Evolutionary conservation across 92 coral and sea anemone genomes (phyloP).

Genomic region (Epizoanthus illoricatus): DNA sequence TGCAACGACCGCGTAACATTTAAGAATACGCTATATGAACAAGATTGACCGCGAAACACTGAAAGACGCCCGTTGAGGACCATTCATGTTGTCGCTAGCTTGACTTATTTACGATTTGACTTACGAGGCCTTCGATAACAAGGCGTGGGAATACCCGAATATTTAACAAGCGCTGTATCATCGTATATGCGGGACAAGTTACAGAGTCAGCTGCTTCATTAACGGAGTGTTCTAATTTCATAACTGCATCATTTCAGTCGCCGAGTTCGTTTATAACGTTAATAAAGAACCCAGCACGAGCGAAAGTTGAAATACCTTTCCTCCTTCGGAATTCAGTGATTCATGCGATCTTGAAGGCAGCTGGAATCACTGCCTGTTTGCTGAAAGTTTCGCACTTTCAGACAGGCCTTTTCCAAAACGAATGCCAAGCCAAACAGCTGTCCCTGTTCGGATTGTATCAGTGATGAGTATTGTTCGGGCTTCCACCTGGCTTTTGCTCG

Average conservation of each 20-base stretch:
- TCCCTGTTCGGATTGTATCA: conserved; percentile 29
- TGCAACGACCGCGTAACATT: background rate
- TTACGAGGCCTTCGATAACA: conserved; percentile 10
- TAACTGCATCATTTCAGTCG: conserved; percentile 8
- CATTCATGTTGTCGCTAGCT: conserved; percentile 7
- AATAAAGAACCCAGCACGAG: conserved; percentile 7
- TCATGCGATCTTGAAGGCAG: background rate
- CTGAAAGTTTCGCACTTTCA: conserved; percentile 4
- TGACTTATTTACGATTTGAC: conserved; percentile 12
- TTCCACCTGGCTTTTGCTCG: conserved; percentile 68
- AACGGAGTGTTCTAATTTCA: conserved; percentile 4
- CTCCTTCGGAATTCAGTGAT: conserved; percentile 38
- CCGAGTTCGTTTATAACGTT: conserved; percentile 27
- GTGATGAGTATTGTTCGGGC: conserved; percentile 32
- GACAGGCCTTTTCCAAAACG: conserved; percentile 28
- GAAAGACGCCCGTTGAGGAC: conserved; percentile 27
- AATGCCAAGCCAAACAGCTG: conserved; percentile 33
- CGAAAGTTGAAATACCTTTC: background rate
- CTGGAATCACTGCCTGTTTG: conserved; percentile 11
- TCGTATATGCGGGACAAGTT: conserved; percentile 11
- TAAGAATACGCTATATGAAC: conserved; percentile 4
- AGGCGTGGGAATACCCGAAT: background rate
- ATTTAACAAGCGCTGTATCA: conserved; percentile 1
- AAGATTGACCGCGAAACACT: conserved; percentile 33
- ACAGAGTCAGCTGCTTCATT: conserved; percentile 27